Evolutionary conservation across 1,140 invertebrate species (phyloP).

Genomic region (Sycophaga agraensis): DNA sequence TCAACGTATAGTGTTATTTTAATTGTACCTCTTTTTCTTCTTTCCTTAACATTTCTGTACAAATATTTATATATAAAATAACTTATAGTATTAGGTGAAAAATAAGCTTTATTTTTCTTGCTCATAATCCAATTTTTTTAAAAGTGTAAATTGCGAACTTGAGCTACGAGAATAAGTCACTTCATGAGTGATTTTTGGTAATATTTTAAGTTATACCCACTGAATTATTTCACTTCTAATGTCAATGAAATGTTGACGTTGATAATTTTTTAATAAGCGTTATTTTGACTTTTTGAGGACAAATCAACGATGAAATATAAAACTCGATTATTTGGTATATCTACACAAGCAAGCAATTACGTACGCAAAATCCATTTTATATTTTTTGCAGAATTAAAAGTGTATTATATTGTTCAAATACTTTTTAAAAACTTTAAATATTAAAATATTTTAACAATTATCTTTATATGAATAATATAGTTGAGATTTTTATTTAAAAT

Average conservation of each 20-base stretch:
- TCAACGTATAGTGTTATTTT: conserved; percentile 20
- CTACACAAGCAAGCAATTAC: too few relatives aligned
- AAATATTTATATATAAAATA: conserved; percentile 53
- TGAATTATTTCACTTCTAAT: too few relatives aligned
- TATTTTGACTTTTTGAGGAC: background rate
- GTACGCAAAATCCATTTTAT: too few relatives aligned
- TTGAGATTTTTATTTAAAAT: background rate
- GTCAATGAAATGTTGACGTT: too few relatives aligned
- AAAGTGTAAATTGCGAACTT: conserved; percentile 2
- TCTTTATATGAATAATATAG: background rate
- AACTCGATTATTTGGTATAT: too few relatives aligned
- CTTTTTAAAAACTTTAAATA: background rate
- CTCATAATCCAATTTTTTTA: conserved; percentile 2
- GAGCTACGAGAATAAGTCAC: conserved; percentile 4
- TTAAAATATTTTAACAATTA: background rate
- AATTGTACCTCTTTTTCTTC: conserved; percentile 28
- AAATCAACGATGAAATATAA: background rate
- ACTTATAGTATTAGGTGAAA: conserved; percentile 36
- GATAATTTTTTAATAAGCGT: too few relatives aligned
- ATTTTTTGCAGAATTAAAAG: background rate
- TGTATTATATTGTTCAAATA: background rate
- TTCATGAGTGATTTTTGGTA: too few relatives aligned
- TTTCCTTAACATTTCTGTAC: conserved; percentile 40
- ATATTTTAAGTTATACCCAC: too few relatives aligned
- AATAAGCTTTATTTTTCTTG: conserved; percentile 14